phyloP scores from a whole-genome alignment of 2,888 invertebrate genomes.

The Nephrotoma guestfalica region DNA sequence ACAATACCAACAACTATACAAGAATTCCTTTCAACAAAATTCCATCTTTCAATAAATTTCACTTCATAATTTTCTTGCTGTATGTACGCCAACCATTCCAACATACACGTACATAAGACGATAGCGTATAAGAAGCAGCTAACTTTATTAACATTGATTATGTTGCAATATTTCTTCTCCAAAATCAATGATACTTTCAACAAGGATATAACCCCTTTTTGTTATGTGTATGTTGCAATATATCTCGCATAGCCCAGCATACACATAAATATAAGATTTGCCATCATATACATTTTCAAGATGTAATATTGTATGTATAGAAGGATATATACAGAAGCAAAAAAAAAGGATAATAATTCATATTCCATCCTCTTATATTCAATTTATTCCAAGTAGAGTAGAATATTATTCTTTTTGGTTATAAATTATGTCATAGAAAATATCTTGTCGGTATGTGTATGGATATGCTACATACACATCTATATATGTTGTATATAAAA shows the following conservation, averaged over 20 bases:
- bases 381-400: neutral
- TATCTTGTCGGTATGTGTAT: neutral
- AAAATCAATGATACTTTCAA: neutral
- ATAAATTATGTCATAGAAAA: neutral
- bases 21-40: neutral
- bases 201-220: neutral
- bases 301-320: neutral
- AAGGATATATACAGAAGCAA: neutral
- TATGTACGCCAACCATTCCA: neutral
- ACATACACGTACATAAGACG: neutral
- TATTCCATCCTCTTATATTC: constrained; percentile 3
- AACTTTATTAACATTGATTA: neutral
- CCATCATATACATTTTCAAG: neutral
- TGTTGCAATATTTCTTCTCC: neutral
- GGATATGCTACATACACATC: neutral
- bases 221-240: neutral
- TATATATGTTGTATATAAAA: neutral
- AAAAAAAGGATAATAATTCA: constrained; percentile 1
- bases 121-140: neutral
- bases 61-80: neutral
- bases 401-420: neutral
- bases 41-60: neutral
- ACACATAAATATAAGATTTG: neutral
- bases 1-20: neutral
- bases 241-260: neutral